Evolutionary conservation across 2,797 vertebrate genomes (phyloP).

Genomic region (Pteropus rufus): DNA sequence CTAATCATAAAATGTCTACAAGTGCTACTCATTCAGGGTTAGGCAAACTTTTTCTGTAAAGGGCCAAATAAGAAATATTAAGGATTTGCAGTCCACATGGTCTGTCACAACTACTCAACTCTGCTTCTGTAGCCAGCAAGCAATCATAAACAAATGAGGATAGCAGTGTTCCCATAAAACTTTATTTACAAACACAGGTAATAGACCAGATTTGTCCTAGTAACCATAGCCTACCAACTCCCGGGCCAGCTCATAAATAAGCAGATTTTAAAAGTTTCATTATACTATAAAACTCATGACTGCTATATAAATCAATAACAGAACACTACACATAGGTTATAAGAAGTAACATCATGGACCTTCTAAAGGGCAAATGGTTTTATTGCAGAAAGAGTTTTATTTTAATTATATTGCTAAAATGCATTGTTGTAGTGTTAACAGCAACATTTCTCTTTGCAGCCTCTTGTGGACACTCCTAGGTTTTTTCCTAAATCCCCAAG

Average conservation of each 20-base stretch:
- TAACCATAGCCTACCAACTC: background rate
- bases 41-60: background rate
- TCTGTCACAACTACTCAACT: background rate
- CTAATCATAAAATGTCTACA: background rate
- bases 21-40: background rate
- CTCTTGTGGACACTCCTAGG: background rate
- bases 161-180: background rate
- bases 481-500: background rate
- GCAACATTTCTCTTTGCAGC: background rate
- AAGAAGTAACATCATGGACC: background rate
- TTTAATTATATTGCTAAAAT: constrained; percentile 24
- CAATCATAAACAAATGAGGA: background rate
- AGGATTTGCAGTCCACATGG: background rate
- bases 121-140: background rate
- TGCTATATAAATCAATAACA: constrained; percentile 3
- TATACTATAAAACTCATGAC: background rate
- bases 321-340: background rate
- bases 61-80: background rate
- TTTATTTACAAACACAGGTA: background rate
- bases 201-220: background rate
- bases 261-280: constrained; percentile 5
- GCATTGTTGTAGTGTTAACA: background rate
- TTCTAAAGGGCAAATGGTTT: constrained; percentile 5
- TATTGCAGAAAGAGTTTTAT: background rate
- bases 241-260: background rate